Evolutionary conservation across 2,797 vertebrate species (phyloP).

Genomic region (Cuculus canorus): DNA sequence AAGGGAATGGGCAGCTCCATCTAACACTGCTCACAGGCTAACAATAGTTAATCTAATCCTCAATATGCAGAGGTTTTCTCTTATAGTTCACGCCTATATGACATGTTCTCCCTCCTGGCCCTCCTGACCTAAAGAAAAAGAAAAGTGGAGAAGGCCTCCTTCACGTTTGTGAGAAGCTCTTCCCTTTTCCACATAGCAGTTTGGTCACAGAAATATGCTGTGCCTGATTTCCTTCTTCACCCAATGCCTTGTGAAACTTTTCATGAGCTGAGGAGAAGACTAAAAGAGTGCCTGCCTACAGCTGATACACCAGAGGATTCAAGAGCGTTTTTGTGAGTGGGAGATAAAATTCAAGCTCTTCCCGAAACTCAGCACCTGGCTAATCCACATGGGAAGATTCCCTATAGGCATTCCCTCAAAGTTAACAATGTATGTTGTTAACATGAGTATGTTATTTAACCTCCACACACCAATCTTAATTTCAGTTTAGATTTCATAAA

Average conservation of each 20-base stretch:
- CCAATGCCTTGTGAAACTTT: background rate
- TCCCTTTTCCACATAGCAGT: background rate
- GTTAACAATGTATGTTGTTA: background rate
- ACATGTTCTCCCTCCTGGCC: background rate
- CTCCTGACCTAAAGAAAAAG: background rate
- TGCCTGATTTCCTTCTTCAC: background rate
- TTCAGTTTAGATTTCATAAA: background rate
- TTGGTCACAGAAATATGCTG: background rate
- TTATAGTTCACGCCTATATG: background rate
- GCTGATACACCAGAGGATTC: background rate
- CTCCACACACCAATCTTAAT: background rate
- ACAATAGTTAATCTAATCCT: background rate
- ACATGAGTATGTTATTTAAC: background rate
- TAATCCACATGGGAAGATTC: background rate
- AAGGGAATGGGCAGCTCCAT: background rate
- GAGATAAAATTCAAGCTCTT: background rate
- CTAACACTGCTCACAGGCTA: background rate
- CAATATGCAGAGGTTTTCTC: accelerated
- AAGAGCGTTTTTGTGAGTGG: background rate
- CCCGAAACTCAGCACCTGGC: background rate
- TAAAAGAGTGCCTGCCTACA: background rate
- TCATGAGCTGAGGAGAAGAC: background rate
- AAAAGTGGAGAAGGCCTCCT: background rate
- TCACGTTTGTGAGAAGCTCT: background rate
- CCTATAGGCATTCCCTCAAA: background rate